These are phyloP conservation scores for Rhagophthalmus giganteus DNA, from an alignment of 2,888 invertebrate species.

Conservation along the genomic window DNA sequence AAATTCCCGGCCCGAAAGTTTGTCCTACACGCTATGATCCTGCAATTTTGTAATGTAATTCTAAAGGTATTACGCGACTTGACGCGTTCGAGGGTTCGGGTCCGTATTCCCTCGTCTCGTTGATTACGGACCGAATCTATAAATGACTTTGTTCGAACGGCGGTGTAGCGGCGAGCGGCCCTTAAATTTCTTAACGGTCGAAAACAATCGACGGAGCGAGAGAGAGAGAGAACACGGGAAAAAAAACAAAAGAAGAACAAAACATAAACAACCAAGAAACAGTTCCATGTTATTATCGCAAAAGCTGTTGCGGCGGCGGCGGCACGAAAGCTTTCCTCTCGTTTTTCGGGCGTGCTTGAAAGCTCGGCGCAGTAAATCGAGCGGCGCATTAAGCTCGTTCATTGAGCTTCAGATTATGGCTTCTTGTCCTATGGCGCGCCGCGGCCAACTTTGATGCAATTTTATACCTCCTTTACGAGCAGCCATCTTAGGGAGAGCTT, in stretches of 20 bases:
- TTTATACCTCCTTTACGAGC: conserved; percentile 51
- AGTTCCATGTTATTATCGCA: conserved; percentile 49
- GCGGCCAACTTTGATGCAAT: conserved; percentile 48
- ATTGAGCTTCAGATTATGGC: conserved; percentile 52
- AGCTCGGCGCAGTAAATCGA: conserved; percentile 50
- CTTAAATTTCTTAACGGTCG: neutral
- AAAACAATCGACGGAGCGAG: conserved; percentile 11
- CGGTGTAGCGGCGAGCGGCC: neutral
- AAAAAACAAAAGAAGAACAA: conserved; percentile 37
- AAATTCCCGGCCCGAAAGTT: conserved; percentile 33
- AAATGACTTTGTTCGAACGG: too few species aligned
- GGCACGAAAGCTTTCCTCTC: conserved; percentile 44
- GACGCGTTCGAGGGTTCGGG: neutral
- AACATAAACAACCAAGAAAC: conserved; percentile 49
- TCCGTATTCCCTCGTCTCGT: too few species aligned
- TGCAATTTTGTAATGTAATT: conserved; percentile 42
- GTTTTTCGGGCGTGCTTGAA: conserved; percentile 47
- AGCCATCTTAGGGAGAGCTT: conserved; percentile 47
- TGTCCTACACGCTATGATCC: conserved; percentile 9
- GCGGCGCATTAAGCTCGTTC: conserved; percentile 51
- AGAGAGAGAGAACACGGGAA: conserved; percentile 3
- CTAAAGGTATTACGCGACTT: conserved; percentile 44
- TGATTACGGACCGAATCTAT: too few species aligned
- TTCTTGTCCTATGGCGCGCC: conserved; percentile 49
- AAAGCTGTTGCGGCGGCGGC: conserved; percentile 50